These are phyloP conservation scores for Camponotus floridanus DNA, from an alignment of 1,140 invertebrate species.

Conservation along the genomic window DNA sequence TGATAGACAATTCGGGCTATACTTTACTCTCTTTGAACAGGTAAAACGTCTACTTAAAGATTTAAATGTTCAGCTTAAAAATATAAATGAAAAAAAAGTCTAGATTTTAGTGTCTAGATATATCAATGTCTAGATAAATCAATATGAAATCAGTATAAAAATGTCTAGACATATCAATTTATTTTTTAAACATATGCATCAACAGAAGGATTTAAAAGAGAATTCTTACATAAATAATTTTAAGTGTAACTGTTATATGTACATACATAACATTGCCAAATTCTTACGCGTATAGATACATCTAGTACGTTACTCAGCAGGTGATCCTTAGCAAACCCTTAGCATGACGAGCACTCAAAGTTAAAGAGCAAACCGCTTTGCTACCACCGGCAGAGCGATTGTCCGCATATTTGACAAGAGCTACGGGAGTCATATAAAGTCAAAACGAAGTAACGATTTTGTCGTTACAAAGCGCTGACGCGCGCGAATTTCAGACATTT, in stretches of 20 bases:
- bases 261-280: not conserved
- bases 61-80: not conserved
- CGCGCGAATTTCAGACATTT: slow-evolving; percentile 58
- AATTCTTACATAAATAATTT: not conserved
- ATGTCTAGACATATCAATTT: not conserved
- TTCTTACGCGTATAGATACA: not conserved
- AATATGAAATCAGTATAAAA: no score
- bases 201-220: not conserved
- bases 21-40: not conserved
- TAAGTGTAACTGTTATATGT: not conserved
- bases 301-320: not conserved
- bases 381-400: slow-evolving; percentile 67
- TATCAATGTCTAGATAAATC: no score
- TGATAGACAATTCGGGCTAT: not conserved
- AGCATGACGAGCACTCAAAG: slow-evolving; percentile 29
- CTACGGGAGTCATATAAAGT: slow-evolving; percentile 59
- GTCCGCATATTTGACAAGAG: slow-evolving; percentile 56
- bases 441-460: slow-evolving; percentile 73
- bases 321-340: not conserved
- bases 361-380: slow-evolving; percentile 58
- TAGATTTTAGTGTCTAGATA: not conserved
- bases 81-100: not conserved
- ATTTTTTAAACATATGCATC: not conserved
- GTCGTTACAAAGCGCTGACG: slow-evolving; percentile 51
- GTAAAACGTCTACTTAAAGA: not conserved